Evolutionary conservation across 2,113 vertebrate genomes (phyloP), one percentile per base, ranked within the genome.

Genomic region (Suricata suricatta): DNA sequence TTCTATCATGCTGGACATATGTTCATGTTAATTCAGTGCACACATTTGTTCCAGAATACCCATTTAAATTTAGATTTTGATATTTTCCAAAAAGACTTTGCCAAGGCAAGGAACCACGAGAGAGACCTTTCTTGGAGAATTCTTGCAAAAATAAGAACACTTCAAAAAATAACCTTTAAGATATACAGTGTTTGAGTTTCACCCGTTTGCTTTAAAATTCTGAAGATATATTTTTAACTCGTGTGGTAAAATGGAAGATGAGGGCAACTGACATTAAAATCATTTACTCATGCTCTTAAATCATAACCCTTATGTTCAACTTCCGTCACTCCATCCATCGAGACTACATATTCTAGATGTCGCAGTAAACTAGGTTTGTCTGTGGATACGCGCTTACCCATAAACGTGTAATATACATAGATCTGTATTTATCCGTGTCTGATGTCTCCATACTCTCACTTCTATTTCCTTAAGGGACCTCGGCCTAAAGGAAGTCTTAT

Each of bases 191-290:
- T 38, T 38, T 69, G 50, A 74, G 17, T 96, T 96, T 91, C 81
- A 91, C 66, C 54, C 92, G 77, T 71, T 66, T 96, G 89, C 89
- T 95, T 97, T 95, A 81, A 97, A 93, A 94, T 89, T 64, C 72
- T 93, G 2, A 89, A 69, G 41, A 83, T 50, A 1, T 69, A 66
- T 94, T 93, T 96, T 93, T 81, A 93, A 77, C 29, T 97, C 64
- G 68, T 29, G 41, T 66, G 29, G 84, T 81, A 88, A 96, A 95
- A 96, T 76, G 33, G 79, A 88, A 93, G 85, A 95, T 47, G 69
- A 79, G 31, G 19, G 25, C 74, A 95, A 95, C 13, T 0, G 47
- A 97, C 41, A 57, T 91, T 90, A 57, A 90, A 92, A 90, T 64
- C 33, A 72, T 50, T 72, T 38, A 44, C 81, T 81, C 9, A 25